phyloP scores from a whole-genome alignment of 1,140 invertebrate genomes.

The Batillaria attramentaria region DNA sequence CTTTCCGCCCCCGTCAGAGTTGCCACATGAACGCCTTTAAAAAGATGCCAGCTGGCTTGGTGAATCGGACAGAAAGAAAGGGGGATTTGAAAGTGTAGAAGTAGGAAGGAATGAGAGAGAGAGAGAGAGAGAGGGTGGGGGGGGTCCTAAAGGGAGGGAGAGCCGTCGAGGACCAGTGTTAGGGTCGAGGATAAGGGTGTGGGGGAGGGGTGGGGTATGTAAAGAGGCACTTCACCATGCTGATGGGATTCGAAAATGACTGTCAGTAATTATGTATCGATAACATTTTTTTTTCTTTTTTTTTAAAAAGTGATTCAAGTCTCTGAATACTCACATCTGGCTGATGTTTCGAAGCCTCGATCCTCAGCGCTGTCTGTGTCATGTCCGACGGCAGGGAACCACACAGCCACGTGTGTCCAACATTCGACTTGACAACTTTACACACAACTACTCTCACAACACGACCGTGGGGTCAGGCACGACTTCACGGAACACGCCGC shows the following conservation, averaged over 20 bases:
- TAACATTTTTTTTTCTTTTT: no score
- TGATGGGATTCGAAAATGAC: no score
- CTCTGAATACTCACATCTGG: neutral
- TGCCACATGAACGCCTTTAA: no score
- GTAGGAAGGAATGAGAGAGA: neutral
- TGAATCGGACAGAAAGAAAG: neutral
- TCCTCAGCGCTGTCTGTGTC: constrained; percentile 6
- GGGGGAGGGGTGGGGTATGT: neutral
- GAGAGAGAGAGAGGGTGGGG: neutral
- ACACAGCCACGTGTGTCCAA: neutral
- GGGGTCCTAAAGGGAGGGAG: neutral
- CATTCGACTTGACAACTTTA: no score
- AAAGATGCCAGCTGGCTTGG: neutral
- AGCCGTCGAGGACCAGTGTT: neutral
- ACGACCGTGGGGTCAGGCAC: no score
- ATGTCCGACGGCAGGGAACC: neutral
- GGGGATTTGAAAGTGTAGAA: neutral
- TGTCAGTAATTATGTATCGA: no score
- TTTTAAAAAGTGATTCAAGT: neutral
- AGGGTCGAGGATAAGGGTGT: neutral
- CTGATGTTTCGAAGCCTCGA: constrained; percentile 6
- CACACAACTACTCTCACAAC: no score
- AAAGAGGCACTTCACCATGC: no score
- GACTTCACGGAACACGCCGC: no score
- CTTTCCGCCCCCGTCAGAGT: no score